Conservation (phyloP, 2,888 invertebrate genomes). For the Apamea crenata region DNA sequence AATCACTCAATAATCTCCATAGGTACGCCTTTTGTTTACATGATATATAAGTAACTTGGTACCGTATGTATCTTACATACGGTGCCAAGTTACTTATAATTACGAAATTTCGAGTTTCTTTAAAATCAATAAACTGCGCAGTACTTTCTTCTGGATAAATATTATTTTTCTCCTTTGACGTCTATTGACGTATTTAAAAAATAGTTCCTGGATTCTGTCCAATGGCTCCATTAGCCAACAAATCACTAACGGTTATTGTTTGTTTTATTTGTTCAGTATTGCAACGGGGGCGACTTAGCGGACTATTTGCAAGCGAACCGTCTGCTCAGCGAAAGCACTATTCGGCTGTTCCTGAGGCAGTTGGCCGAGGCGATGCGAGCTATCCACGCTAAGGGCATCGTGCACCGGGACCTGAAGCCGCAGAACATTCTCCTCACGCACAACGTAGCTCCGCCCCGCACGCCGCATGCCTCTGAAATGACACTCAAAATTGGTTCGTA, state of each 20-base stretch:
- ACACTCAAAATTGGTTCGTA: slow-evolving; percentile 97
- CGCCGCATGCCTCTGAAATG: slow-evolving; percentile 95
- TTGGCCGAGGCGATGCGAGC: slow-evolving; percentile 99
- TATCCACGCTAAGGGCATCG: slow-evolving; percentile 98
- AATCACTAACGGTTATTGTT: slow-evolving; percentile 48
- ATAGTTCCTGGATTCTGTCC: slow-evolving; percentile 61
- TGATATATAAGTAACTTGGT: no score
- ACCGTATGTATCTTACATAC: neutral
- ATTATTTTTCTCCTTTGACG: slow-evolving; percentile 48
- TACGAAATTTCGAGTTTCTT: neutral
- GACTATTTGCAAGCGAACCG: slow-evolving; percentile 98
- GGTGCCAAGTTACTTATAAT: no score
- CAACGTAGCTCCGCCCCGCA: slow-evolving; percentile 90
- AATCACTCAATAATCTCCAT: neutral
- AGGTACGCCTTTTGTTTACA: neutral
- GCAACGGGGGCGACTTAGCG: slow-evolving; percentile 99
- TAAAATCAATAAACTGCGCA: slow-evolving; percentile 15
- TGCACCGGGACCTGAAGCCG: slow-evolving; percentile 99
- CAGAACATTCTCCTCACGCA: slow-evolving; percentile 99
- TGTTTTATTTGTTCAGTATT: slow-evolving; percentile 93
- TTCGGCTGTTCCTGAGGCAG: slow-evolving; percentile 98
- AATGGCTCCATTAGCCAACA: slow-evolving; percentile 62
- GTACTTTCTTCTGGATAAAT: slow-evolving; percentile 22
- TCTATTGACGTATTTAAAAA: slow-evolving; percentile 52
- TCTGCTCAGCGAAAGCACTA: slow-evolving; percentile 99